Conservation (phyloP, 2,113 vertebrate species). For the Brienomyrus longianalis region DNA sequence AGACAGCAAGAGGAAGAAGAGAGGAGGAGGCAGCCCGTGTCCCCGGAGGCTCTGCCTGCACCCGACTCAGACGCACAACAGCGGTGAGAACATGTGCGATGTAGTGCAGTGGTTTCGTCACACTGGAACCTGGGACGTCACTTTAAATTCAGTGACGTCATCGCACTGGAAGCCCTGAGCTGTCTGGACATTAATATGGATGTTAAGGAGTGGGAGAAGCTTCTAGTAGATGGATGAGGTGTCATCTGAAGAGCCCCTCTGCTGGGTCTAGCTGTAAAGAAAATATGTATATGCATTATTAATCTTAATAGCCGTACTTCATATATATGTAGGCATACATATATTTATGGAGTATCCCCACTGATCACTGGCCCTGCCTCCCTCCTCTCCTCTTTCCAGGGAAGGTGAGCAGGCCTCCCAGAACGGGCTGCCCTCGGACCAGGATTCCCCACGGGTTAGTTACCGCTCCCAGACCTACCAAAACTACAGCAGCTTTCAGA, state of each 20-base stretch:
- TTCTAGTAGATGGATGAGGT: neutral
- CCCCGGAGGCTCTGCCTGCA: constrained; percentile 63
- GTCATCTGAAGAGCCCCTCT: neutral
- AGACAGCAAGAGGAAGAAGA: constrained; percentile 91
- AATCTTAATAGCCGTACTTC: neutral
- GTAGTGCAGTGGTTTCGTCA: neutral
- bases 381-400: constrained; percentile 35
- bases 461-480: constrained; percentile 95
- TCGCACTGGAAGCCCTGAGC: neutral
- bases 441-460: constrained; percentile 97
- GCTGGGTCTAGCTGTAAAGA: neutral
- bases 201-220: neutral
- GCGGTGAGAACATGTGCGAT: constrained; percentile 56
- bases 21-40: constrained; percentile 72
- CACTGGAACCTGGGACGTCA: neutral
- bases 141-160: neutral
- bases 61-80: constrained; percentile 67
- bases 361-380: neutral
- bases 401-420: constrained; percentile 76
- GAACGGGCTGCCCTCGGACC: constrained; percentile 84
- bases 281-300: neutral
- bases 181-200: neutral
- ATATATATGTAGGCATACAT: neutral
- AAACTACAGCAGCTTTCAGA: constrained; percentile 90
- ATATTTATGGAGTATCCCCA: neutral